phyloP scores from a whole-genome alignment of 92 coral and sea anemone species.

The Epizoanthus rinbou region DNA sequence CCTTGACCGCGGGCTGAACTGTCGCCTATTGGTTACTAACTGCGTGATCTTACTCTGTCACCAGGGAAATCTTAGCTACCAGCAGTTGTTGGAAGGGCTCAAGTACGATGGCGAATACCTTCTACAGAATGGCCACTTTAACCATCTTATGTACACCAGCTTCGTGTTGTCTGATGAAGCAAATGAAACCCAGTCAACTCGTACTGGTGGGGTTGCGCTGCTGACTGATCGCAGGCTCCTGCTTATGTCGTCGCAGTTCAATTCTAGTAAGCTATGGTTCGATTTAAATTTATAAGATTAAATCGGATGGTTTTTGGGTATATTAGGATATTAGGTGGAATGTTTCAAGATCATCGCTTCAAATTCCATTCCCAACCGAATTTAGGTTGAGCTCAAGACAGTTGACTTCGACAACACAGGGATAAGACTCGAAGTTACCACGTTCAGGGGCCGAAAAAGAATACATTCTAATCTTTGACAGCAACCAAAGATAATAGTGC shows the following conservation, averaged over 20 bases:
- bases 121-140: slow-evolving; percentile 62
- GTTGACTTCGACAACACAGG: no score
- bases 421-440: no score
- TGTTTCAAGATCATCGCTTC: no score
- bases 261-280: slow-evolving; percentile 37
- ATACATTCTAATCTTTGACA: no score
- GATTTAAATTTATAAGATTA: no score
- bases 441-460: no score
- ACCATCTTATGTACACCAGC: slow-evolving; percentile 57
- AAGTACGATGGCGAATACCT: slow-evolving; percentile 72
- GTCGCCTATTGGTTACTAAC: not conserved
- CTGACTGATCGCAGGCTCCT: slow-evolving; percentile 79
- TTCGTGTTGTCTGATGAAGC: slow-evolving; percentile 60
- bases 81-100: slow-evolving; percentile 75
- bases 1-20: not conserved
- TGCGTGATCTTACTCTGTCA: not conserved
- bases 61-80: slow-evolving; percentile 82
- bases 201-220: slow-evolving; percentile 81
- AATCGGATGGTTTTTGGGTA: no score
- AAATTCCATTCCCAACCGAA: no score
- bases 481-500: no score
- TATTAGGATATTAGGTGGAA: no score
- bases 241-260: slow-evolving; percentile 80
- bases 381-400: no score
- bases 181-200: slow-evolving; percentile 12